phyloP scores from a whole-genome alignment of 2,888 invertebrate genomes.

The Drosophila buzzatii region DNA sequence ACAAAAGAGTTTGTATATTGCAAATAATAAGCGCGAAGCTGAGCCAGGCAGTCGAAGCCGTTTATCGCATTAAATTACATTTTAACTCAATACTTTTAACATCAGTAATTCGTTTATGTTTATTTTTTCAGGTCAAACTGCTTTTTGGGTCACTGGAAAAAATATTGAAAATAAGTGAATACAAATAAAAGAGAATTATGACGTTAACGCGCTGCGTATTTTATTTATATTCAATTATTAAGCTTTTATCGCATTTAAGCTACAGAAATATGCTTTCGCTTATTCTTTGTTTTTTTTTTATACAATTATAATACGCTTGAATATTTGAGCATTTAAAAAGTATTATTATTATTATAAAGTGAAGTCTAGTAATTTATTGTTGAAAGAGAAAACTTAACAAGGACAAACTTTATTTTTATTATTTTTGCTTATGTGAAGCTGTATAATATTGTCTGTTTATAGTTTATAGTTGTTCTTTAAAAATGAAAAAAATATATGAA shows the following conservation, averaged over 20 bases:
- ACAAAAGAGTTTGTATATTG: background rate
- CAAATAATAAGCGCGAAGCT: background rate
- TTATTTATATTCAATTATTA: background rate
- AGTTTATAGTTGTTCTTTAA: no score
- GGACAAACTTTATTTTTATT: no score
- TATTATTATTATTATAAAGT: no score
- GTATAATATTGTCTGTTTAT: no score
- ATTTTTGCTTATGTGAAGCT: no score
- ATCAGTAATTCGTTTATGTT: background rate
- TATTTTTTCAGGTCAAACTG: background rate
- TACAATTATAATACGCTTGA: no score
- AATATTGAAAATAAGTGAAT: background rate
- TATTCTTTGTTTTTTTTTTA: no score
- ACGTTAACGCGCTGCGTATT: background rate
- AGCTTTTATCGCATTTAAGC: background rate
- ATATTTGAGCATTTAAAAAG: no score
- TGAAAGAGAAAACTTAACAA: no score
- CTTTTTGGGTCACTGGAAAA: background rate
- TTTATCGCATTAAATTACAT: background rate
- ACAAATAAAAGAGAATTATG: background rate
- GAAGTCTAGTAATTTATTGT: no score
- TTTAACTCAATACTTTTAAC: background rate
- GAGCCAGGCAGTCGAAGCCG: no score
- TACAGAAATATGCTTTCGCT: background rate
- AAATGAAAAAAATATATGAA: no score